Base-by-base conservation (phyloP, 2,797 vertebrate species). In the Perodicticus potto region DNA sequence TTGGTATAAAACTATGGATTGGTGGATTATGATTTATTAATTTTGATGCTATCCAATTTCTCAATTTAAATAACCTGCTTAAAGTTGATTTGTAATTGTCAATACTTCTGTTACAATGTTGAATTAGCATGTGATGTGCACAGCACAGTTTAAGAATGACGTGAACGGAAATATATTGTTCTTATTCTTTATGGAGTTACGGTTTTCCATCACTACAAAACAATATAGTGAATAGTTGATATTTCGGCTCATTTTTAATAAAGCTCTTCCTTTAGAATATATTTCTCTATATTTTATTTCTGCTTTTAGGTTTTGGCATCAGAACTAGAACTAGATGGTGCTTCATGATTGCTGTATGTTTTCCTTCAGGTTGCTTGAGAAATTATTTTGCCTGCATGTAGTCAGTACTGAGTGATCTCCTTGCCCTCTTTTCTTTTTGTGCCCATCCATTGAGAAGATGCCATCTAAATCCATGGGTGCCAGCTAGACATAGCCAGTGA, bases 1-100 rank as follows among this genome's bases (percentile, higher is more conserved):
- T 95, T 98, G 80, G 67, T 96, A 65, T 90, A 94, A 98, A 99
- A 98, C 95, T 97, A 94, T 16, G 98, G 98, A 98, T 91, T 29
- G 1, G 91, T 98, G 98, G 98, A 98, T 98, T 96, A 74, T n/a
- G 59, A 32, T 94, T 74, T 97, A 53, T 92, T 94, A 92, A 98
- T 98, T 96, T 97, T 94, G 76, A 67, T 55, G 1, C 90, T 94
- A 78, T 87, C 43, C 81, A 89, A 89, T 84, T 93, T 89, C 29
- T 1, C 43, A 40, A 17, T 70, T 88, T 96, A 29, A 94, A 86
- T 89, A 89, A 77, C 74, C 77, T 34, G 59, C 88, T 85, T 84
- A 70, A 7, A 63, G 72, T 92, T 45, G 72, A 92, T 70, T 92
- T 89, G 57, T 94, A 37, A 17, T 77, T 94, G 77, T 92, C 70